phyloP scores from a whole-genome alignment of 2,888 invertebrate genomes.

The Bellardia pandia region DNA sequence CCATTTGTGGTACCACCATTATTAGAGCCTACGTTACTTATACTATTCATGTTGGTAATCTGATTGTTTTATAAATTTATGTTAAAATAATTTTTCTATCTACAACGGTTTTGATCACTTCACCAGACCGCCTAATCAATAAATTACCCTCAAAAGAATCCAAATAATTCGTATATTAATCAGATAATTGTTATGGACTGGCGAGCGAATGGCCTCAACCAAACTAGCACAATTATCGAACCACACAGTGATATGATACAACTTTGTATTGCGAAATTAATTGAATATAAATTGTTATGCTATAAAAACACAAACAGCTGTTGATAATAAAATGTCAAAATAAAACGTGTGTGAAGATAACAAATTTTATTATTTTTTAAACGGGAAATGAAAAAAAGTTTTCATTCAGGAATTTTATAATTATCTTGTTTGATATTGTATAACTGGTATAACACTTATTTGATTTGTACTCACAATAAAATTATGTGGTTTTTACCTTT shows the following conservation, averaged over 20 bases:
- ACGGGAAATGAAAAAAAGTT: too few relatives aligned
- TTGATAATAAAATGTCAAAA: conserved; percentile 10
- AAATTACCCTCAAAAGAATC: neutral
- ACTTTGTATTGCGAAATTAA: conserved; percentile 13
- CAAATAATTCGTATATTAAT: neutral
- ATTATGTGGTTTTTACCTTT: too few relatives aligned
- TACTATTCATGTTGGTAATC: conserved; percentile 23
- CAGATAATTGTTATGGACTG: neutral
- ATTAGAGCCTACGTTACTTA: neutral
- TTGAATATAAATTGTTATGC: neutral
- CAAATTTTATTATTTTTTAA: too few relatives aligned
- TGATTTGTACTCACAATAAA: too few relatives aligned
- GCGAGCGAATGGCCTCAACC: neutral
- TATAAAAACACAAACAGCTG: conserved; percentile 16
- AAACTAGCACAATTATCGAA: conserved; percentile 2
- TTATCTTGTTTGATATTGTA: too few relatives aligned
- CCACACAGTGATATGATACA: neutral
- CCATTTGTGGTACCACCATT: conserved; percentile 7
- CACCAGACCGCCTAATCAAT: conserved; percentile 1
- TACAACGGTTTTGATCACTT: neutral
- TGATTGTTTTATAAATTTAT: neutral
- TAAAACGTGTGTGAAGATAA: too few relatives aligned
- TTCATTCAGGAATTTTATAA: too few relatives aligned
- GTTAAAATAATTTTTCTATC: neutral
- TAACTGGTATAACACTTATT: too few relatives aligned